phyloP scores from a whole-genome alignment of 2,888 invertebrate genomes.

The Leucozona laternaria region DNA sequence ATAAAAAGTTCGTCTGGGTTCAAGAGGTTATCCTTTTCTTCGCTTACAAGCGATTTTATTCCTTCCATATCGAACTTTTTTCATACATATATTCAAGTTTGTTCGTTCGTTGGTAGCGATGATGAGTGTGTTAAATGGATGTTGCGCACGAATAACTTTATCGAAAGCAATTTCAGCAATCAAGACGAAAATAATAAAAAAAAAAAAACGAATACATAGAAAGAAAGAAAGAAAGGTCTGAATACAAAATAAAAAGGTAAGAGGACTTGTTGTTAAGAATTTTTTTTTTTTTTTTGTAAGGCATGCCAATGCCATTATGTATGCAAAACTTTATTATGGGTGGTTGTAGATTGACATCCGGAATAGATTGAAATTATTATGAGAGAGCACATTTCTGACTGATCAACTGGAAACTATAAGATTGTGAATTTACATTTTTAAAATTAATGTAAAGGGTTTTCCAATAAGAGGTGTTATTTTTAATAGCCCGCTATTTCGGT shows the following conservation, averaged over 20 bases:
- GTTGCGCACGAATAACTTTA: slow-evolving; percentile 63
- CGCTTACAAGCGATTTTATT: background rate
- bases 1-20: slow-evolving; percentile 40
- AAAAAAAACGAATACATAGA: background rate
- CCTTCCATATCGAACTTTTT: slow-evolving; percentile 15
- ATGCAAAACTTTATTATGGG: slow-evolving; percentile 24
- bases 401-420: slow-evolving; percentile 47
- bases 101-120: slow-evolving; percentile 1
- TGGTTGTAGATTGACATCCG: slow-evolving; percentile 50
- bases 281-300: too few species aligned
- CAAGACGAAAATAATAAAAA: slow-evolving; percentile 3
- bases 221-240: slow-evolving; percentile 1
- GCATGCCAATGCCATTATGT: slow-evolving; percentile 23
- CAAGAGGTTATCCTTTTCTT: slow-evolving; percentile 45
- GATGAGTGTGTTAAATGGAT: slow-evolving; percentile 45
- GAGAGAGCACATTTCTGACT: slow-evolving; percentile 33
- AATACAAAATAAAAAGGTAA: background rate
- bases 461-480: too few species aligned
- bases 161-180: slow-evolving; percentile 50
- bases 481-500: too few species aligned
- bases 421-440: slow-evolving; percentile 31
- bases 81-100: background rate
- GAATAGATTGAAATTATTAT: slow-evolving; percentile 48
- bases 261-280: slow-evolving; percentile 12
- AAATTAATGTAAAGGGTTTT: slow-evolving; percentile 19